phyloP scores from a whole-genome alignment of 2,888 invertebrate genomes.

The Myathropa florea region DNA sequence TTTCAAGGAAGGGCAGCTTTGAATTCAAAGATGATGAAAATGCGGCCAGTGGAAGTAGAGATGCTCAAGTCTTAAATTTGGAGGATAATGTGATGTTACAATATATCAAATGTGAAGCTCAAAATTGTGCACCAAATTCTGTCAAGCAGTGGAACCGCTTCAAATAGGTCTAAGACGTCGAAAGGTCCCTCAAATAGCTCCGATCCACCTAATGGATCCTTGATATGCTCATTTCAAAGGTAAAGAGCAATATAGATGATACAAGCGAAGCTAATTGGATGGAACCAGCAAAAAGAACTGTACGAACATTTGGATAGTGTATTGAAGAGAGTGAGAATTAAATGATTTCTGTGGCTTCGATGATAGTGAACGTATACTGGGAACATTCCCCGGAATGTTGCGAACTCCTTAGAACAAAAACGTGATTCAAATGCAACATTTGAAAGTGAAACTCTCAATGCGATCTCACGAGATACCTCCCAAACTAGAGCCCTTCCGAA shows the following conservation, averaged over 20 bases:
- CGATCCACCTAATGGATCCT: slow-evolving; percentile 56
- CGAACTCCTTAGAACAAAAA: slow-evolving; percentile 78
- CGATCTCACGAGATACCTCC: slow-evolving; percentile 81
- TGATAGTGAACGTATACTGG: slow-evolving; percentile 74
- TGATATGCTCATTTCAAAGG: slow-evolving; percentile 78
- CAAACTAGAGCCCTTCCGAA: slow-evolving; percentile 77
- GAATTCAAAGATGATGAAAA: too few relatives aligned
- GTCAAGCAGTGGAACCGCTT: neutral
- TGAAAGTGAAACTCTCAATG: slow-evolving; percentile 81
- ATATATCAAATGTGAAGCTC: too few relatives aligned
- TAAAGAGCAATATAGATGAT: slow-evolving; percentile 53
- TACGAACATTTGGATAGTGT: neutral
- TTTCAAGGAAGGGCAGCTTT: neutral
- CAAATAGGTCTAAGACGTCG: too few relatives aligned
- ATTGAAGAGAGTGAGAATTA: slow-evolving; percentile 38
- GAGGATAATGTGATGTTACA: neutral
- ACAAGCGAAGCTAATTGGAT: neutral
- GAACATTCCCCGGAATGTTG: slow-evolving; percentile 77
- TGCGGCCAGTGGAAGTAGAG: neutral
- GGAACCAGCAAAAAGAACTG: neutral
- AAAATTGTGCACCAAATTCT: neutral
- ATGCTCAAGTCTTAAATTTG: neutral
- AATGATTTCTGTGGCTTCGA: slow-evolving; percentile 78
- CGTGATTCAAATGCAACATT: slow-evolving; percentile 79
- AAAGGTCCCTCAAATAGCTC: too few relatives aligned